A percentile compares a stretch with the other conserved stretches of the same genome.
These are phyloP conservation scores for Coelogynopora nodosa DNA, from an alignment of 2,888 invertebrate genomes.

Conservation along the genomic window DNA sequence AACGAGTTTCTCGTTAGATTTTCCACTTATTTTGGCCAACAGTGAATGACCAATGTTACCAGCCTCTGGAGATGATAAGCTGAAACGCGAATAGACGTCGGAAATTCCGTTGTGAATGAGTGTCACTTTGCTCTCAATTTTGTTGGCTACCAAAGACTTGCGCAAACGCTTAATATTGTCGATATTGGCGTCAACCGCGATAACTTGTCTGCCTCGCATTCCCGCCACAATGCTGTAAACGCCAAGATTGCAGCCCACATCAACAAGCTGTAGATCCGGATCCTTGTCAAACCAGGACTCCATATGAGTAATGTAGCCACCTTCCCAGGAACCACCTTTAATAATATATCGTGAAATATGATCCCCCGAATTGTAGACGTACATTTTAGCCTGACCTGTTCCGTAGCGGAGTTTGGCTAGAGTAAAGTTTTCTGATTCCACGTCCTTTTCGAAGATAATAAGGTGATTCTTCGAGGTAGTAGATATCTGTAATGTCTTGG, in stretches of 20 bases:
- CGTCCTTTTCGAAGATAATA: no score
- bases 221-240: slow-evolving; percentile 49
- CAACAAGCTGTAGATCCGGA: slow-evolving; percentile 30
- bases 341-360: neutral
- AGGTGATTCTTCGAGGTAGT: no score
- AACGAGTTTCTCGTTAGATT: no score
- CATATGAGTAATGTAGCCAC: neutral
- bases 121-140: neutral
- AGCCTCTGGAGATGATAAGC: neutral
- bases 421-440: no score
- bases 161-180: slow-evolving; percentile 47
- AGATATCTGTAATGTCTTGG: no score
- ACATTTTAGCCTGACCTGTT: neutral
- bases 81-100: neutral
- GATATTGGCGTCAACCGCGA: slow-evolving; percentile 48
- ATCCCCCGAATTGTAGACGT: slow-evolving; percentile 6
- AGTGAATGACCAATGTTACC: slow-evolving; percentile 23
- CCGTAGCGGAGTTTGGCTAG: neutral
- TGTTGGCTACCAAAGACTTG: neutral
- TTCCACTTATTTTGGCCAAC: neutral
- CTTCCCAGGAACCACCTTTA: neutral
- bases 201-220: slow-evolving; percentile 47
- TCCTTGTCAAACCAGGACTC: neutral
- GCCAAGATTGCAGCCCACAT: slow-evolving; percentile 50
- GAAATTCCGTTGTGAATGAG: neutral